phyloP scores from a whole-genome alignment of 2,888 invertebrate genomes.

The Lasioglossum figueresi region DNA sequence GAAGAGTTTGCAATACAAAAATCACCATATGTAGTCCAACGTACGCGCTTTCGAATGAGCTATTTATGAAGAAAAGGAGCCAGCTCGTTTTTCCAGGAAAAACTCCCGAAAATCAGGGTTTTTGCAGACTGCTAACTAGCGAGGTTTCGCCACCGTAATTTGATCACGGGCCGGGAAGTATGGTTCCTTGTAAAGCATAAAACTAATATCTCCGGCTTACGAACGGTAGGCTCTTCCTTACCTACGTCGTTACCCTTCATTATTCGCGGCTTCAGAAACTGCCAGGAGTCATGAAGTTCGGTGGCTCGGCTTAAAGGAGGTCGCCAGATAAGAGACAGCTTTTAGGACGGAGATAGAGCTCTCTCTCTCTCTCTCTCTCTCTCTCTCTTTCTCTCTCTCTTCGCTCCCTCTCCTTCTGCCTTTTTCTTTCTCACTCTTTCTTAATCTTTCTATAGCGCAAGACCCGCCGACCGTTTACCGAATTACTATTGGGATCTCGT shows the following conservation, averaged over 20 bases:
- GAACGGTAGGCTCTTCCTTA: slow-evolving; percentile 34
- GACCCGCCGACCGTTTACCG: slow-evolving; percentile 50
- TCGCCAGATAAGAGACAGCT: slow-evolving; percentile 74
- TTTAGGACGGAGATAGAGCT: slow-evolving; percentile 65
- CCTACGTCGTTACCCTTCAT: slow-evolving; percentile 44
- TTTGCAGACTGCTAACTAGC: slow-evolving; percentile 38
- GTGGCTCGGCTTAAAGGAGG: slow-evolving; percentile 31
- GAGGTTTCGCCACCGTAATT: slow-evolving; percentile 31
- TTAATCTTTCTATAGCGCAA: slow-evolving; percentile 30
- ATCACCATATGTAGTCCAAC: neutral
- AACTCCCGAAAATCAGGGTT: neutral
- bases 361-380: slow-evolving; percentile 45
- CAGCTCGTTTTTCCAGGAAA: neutral
- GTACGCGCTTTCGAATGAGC: neutral
- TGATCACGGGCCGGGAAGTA: slow-evolving; percentile 45
- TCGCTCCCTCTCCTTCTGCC: too few species aligned
- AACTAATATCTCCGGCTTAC: slow-evolving; percentile 49
- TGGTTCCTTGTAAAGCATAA: slow-evolving; percentile 56
- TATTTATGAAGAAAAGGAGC: neutral
- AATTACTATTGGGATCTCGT: slow-evolving; percentile 42
- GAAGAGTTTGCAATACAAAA: neutral
- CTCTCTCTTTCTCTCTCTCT: too few species aligned
- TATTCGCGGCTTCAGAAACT: slow-evolving; percentile 36
- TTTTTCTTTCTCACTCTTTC: slow-evolving; percentile 49
- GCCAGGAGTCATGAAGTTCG: slow-evolving; percentile 34